Conservation (phyloP, 2,797 vertebrate species). For the Falco berigora region DNA sequence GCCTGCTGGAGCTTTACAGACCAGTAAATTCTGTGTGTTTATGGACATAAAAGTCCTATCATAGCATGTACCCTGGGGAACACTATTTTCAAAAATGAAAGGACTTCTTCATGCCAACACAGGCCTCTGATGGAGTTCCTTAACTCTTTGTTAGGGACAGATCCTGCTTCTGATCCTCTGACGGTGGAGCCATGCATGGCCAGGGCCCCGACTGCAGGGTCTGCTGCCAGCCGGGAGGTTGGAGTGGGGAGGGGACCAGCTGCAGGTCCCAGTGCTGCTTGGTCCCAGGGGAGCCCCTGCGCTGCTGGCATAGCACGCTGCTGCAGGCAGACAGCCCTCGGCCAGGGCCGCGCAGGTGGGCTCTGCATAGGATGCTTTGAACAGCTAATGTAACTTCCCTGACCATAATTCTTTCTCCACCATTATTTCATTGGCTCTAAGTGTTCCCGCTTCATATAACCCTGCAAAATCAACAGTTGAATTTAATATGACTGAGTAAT, state of each 20-base stretch:
- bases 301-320: background rate
- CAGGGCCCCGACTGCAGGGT: background rate
- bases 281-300: fast-evolving
- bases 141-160: background rate
- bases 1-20: background rate
- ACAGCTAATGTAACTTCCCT: background rate
- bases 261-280: background rate
- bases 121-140: background rate
- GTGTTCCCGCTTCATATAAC: slow-evolving; percentile 22
- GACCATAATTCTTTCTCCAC: slow-evolving; percentile 7
- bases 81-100: background rate
- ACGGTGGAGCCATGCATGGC: background rate
- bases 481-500: slow-evolving; percentile 59
- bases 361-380: background rate
- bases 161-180: background rate
- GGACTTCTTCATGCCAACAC: background rate
- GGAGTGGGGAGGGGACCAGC: too few species aligned
- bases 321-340: background rate
- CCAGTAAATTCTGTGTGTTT: background rate
- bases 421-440: slow-evolving; percentile 34
- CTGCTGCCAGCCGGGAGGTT: background rate
- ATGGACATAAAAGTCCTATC: background rate
- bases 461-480: slow-evolving; percentile 48
- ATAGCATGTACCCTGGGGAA: background rate
- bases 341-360: background rate